Percentiles rank a stretch among this genome's conserved stretches.
Conservation (phyloP, 2,888 invertebrate species). For the Druceiella hillmani region DNA sequence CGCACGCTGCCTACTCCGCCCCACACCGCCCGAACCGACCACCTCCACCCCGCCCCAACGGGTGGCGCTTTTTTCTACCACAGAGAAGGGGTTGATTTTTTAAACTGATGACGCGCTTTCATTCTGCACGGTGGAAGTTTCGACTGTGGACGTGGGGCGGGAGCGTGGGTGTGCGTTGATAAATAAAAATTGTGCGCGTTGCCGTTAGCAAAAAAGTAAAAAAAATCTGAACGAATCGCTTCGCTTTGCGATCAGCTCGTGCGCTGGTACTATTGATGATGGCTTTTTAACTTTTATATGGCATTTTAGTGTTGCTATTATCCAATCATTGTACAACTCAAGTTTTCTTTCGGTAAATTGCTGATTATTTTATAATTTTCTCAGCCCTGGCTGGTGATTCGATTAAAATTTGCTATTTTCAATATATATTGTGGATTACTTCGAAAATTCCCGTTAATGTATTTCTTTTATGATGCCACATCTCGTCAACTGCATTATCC, state of each 20-base stretch:
- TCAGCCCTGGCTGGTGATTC: too few relatives aligned
- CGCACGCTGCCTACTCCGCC: slow-evolving; percentile 30
- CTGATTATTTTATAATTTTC: too few relatives aligned
- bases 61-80: slow-evolving; percentile 44
- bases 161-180: slow-evolving; percentile 47
- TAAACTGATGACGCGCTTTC: slow-evolving; percentile 57
- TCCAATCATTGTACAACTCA: too few relatives aligned
- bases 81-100: slow-evolving; percentile 55
- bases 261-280: too few relatives aligned
- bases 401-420: too few relatives aligned
- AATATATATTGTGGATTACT: too few relatives aligned
- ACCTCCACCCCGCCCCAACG: slow-evolving; percentile 34
- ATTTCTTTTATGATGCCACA: too few relatives aligned
- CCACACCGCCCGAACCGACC: slow-evolving; percentile 17
- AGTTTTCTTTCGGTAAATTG: too few relatives aligned
- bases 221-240: slow-evolving; percentile 33
- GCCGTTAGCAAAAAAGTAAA: slow-evolving; percentile 31
- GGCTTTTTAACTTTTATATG: too few relatives aligned
- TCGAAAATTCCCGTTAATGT: too few relatives aligned
- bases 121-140: slow-evolving; percentile 53
- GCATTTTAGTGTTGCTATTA: too few relatives aligned
- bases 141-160: slow-evolving; percentile 37
- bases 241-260: slow-evolving; percentile 4
- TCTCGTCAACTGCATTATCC: too few relatives aligned
- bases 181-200: slow-evolving; percentile 40